Evolutionary conservation across 2,113 vertebrate species (phyloP), one percentile per base, ranked within the genome.

Genomic region (Poecile atricapillus): DNA sequence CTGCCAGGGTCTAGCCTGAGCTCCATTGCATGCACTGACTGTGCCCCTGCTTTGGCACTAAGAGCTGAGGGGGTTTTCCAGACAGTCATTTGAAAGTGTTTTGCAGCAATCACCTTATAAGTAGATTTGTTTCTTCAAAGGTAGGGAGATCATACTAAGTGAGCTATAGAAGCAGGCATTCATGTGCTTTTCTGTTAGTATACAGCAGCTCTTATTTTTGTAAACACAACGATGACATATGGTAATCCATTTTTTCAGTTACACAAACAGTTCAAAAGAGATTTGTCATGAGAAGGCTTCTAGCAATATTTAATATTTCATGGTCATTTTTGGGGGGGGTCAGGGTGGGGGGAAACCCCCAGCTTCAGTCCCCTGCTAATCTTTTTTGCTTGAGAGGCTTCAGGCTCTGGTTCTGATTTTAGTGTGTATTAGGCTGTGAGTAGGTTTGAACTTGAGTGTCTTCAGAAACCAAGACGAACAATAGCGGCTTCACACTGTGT

Each of bases 401-500:
- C 63, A 55, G 67, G 63, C 49, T 83, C 52, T 71, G 49, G 39
- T 92, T 87, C n/a, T 39, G 28, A 53, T 90, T 90, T 86, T 67
- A 67, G 37, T 70, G 33, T 0, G 24, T 83, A 47, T 74, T 82
- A 68, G 73, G 14, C 50, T 74, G 35, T 52, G 67, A 74, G 70
- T 76, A 88, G 70, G 28, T 62, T 83, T 70, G 80, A 94, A 77
- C 83, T 94, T 71, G 22, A 82, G 27, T 31, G 13, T 77, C 79
- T 95, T 73, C 46, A 88, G 63, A 67, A 96, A 62, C 43, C 37
- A 44, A 74, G 53, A 75, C 93, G 95, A 89, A 69, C 76, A 87
- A 84, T 19, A 94, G 62, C 33, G 44, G 50, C 65, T 91, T 95
- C 75, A 56, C 62, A 67, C 39, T 71, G 83, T 84, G 71, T 25